Evolutionary conservation across 1,140 invertebrate genomes (phyloP).

Genomic region (Gonioctena quinquepunctata): DNA sequence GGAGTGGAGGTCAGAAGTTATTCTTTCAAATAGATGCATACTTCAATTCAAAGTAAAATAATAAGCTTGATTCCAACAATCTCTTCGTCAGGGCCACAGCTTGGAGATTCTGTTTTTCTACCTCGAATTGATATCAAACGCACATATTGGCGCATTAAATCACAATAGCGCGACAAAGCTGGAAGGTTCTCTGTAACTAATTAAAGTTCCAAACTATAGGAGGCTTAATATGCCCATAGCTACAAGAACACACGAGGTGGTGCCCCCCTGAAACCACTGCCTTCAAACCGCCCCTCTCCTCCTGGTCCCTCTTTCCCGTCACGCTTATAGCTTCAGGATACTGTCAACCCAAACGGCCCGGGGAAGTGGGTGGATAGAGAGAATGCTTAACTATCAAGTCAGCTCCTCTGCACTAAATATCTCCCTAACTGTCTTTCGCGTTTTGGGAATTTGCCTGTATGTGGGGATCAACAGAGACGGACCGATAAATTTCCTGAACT

Average conservation of each 20-base stretch:
- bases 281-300: conserved; percentile 18
- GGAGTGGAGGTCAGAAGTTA: too few relatives aligned
- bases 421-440: conserved; percentile 13
- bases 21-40: too few relatives aligned
- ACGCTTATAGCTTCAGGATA: conserved; percentile 45
- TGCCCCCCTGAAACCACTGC: conserved; percentile 31
- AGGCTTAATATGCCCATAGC: conserved; percentile 37
- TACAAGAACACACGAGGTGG: conserved; percentile 33
- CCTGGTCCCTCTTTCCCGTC: conserved; percentile 25
- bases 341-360: conserved; percentile 28
- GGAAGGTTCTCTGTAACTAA: conserved; percentile 43
- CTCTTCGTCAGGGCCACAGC: not conserved
- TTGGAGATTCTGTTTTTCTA: not conserved
- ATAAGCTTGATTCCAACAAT: too few relatives aligned
- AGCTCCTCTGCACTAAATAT: conserved; percentile 20
- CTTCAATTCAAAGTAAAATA: too few relatives aligned
- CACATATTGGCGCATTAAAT: conserved; percentile 19
- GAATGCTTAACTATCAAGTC: conserved; percentile 24
- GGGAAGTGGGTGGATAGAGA: conserved; percentile 11
- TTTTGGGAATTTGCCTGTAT: conserved; percentile 4
- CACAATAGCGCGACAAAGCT: conserved; percentile 17
- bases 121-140: not conserved
- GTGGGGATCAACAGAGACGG: not conserved
- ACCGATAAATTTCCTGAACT: too few relatives aligned
- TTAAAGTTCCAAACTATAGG: conserved; percentile 47